phyloP scores from a whole-genome alignment of 1,140 invertebrate genomes.

The Drosophila simulans region DNA sequence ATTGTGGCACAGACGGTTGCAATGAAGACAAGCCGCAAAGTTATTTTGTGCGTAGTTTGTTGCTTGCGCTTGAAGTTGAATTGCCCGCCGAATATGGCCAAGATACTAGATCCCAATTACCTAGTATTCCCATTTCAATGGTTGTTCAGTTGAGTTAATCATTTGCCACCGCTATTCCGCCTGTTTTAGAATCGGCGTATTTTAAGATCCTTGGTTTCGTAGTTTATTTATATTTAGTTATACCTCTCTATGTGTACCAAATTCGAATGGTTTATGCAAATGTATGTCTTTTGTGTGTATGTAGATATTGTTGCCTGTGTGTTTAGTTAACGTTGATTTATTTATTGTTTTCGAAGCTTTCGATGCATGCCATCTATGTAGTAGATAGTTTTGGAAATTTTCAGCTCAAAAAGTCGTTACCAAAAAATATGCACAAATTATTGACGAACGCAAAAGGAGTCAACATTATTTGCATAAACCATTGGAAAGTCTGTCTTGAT shows the following conservation, averaged over 20 bases:
- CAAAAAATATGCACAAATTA: constrained; percentile 81
- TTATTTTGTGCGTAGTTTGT: constrained; percentile 8
- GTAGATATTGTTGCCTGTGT: constrained; percentile 35
- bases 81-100: background rate
- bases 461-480: constrained; percentile 84
- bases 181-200: background rate
- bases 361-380: constrained; percentile 26
- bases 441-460: constrained; percentile 50
- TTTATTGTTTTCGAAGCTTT: constrained; percentile 11
- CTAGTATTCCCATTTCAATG: background rate
- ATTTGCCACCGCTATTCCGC: background rate
- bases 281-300: constrained; percentile 53
- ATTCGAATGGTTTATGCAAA: constrained; percentile 78
- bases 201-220: no score
- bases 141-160: background rate
- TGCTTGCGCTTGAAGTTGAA: constrained; percentile 3
- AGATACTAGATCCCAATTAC: constrained; percentile 4
- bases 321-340: constrained; percentile 24
- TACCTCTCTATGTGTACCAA: background rate
- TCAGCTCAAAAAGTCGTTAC: constrained; percentile 79
- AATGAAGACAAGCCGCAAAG: constrained; percentile 12
- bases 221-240: constrained; percentile 16
- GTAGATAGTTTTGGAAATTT: constrained; percentile 55
- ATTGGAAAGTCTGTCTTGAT: constrained; percentile 77
- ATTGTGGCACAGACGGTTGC: constrained; percentile 12